Percentiles rank a stretch among this genome's conserved stretches.
phyloP scores from a whole-genome alignment of 1,140 invertebrate genomes.

The Anoplophora glabripennis region DNA sequence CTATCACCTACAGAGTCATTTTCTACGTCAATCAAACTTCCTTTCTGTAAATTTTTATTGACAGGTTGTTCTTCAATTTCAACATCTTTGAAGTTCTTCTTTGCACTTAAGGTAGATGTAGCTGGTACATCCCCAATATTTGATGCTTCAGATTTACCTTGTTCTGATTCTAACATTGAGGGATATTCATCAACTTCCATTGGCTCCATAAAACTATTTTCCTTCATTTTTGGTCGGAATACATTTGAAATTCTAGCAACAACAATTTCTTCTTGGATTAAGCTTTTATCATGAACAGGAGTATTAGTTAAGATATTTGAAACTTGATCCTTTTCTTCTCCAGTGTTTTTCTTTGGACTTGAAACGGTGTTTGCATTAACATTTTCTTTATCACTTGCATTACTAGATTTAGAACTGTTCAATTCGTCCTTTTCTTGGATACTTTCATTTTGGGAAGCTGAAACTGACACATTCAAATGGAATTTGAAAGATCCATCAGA shows the following conservation, averaged over 20 bases:
- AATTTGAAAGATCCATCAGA: conserved; percentile 21
- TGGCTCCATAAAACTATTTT: conserved; percentile 23
- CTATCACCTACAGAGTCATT: conserved; percentile 2
- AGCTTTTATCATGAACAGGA: not conserved
- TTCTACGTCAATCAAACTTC: not conserved
- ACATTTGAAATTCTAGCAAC: conserved; percentile 19
- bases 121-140: too few relatives aligned
- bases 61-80: too few relatives aligned
- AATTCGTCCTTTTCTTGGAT: conserved; percentile 1
- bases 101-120: too few relatives aligned
- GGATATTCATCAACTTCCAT: conserved; percentile 22
- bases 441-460: not conserved
- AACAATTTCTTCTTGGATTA: not conserved
- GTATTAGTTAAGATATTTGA: too few relatives aligned
- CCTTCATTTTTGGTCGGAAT: conserved; percentile 19
- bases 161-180: too few relatives aligned
- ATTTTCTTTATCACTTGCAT: conserved; percentile 25
- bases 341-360: not conserved
- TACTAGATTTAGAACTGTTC: conserved; percentile 14
- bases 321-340: not conserved
- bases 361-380: conserved; percentile 7
- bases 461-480: conserved; percentile 1
- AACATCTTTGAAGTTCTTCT: too few relatives aligned
- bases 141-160: too few relatives aligned
- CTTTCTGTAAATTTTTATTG: too few relatives aligned